Conservation (phyloP, 2,113 vertebrate species). For the Polyodon spathula region DNA sequence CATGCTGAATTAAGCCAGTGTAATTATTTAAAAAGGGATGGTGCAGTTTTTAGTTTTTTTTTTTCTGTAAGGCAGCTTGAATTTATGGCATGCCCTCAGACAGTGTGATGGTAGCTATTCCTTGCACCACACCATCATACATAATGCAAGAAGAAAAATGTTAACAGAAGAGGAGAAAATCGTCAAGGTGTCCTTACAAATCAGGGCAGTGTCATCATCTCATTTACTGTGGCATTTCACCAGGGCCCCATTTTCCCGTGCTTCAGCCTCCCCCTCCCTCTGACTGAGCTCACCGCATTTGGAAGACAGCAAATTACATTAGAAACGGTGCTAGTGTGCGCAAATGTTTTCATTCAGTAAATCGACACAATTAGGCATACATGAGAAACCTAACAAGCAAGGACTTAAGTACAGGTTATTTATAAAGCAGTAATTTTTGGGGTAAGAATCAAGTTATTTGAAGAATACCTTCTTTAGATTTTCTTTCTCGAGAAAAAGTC, state of each 20-base stretch:
- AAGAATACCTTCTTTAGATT: no score
- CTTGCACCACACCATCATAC: conserved; percentile 60
- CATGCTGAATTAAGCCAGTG: no score
- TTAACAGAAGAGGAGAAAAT: conserved; percentile 75
- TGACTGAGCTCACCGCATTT: conserved; percentile 6
- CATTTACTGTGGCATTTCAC: conserved; percentile 71
- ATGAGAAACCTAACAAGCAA: no score
- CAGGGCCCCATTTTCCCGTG: conserved; percentile 50
- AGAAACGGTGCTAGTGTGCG: no score
- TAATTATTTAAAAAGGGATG: conserved; percentile 13
- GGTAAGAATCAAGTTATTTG: no score
- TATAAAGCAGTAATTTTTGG: no score
- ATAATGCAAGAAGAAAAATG: conserved; percentile 70
- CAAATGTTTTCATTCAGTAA: no score
- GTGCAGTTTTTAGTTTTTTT: conserved; percentile 30
- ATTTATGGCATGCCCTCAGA: conserved; percentile 56
- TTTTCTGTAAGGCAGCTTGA: conserved; percentile 35
- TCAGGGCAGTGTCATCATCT: conserved; percentile 66
- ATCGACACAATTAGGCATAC: no score
- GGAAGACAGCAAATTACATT: no score
- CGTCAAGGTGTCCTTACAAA: conserved; percentile 69
- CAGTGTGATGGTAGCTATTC: conserved; percentile 67
- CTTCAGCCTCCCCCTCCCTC: conserved; percentile 24
- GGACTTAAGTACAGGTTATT: no score
- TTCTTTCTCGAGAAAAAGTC: no score